Base-by-base conservation (phyloP, 2,113 vertebrate genomes). In the Scortum barcoo region DNA sequence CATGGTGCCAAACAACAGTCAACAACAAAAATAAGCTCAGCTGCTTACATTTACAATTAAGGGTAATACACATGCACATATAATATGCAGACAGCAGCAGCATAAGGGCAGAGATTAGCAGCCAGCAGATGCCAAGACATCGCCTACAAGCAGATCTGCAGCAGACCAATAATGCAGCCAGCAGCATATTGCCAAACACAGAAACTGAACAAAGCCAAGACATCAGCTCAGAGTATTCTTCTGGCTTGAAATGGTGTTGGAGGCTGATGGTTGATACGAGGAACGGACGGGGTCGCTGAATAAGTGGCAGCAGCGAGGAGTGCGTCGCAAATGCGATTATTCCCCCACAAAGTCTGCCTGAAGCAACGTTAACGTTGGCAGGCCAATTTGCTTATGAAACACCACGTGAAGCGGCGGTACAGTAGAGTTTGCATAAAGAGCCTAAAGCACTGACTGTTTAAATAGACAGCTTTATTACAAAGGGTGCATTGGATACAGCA, bases 151-250 rank as follows among this genome's bases (percentile, higher is more conserved):
- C 50, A 51, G 20, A 83, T 86, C 74, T 80, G 69, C 66, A 62
- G 60, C 57, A 63, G 61, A 81, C 72, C 86, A 66, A 46, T 48
- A 66, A 62, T 76, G 28, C 76, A 79, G 70, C 30, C 66, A 38
- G 74, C 68, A 81, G 48, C 61, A 78, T 82, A 72, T 74, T 76
- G 54, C 53, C 73, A 61, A 76, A 71, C 51, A 36, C 26, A 24
- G 66, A 75, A 83, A 67, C 38, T 44, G 56, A 86, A 73, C 78
- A 84, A 88, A 87, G 72, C 63, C 70, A 60, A 83, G 68, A 73
- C 76, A 77, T 85, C 53, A 60, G 48, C 46, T 86, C 62, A 77
- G 57, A 28, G 71, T 67, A 71, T 82, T 81, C 66, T 60, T 17
- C 40, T 42, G 50, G 58, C 62, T 80, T 63, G 28, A 74, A 72